phyloP scores from a whole-genome alignment of 2,797 vertebrate genomes.

The Vipera latastei region DNA sequence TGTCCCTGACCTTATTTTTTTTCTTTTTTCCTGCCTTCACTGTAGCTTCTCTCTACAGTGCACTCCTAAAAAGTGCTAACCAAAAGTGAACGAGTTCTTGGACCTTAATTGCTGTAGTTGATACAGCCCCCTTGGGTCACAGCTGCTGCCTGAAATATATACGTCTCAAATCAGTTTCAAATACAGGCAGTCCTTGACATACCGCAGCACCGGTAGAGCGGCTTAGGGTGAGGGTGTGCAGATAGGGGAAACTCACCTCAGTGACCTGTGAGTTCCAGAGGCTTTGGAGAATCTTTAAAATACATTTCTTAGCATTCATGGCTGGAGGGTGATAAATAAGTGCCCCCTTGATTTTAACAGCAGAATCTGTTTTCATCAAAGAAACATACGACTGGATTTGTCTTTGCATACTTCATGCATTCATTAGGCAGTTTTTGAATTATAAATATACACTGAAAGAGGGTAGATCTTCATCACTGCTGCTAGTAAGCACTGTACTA shows the following conservation, averaged over 20 bases:
- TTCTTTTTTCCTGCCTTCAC: background rate
- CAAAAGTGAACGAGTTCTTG: background rate
- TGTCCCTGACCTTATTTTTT: background rate
- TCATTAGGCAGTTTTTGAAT: background rate
- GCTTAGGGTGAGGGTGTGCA: too few species aligned
- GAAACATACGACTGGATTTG: background rate
- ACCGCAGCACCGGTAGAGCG: background rate
- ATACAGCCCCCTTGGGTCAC: background rate
- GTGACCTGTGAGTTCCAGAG: background rate
- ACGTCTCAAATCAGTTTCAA: background rate
- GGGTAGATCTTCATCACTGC: background rate
- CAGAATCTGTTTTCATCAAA: background rate
- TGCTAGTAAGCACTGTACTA: background rate
- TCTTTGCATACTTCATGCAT: background rate
- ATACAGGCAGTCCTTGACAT: background rate
- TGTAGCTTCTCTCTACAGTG: background rate
- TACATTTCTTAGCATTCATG: background rate
- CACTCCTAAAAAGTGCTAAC: background rate
- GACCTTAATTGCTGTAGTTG: background rate
- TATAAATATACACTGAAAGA: background rate
- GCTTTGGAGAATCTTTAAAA: background rate
- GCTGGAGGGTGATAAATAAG: background rate
- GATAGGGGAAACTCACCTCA: too few species aligned
- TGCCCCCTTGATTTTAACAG: background rate
- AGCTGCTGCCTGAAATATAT: background rate